A percentile compares a stretch with the other conserved stretches of the same genome.
Evolutionary conservation across 35 echinoderm and acorn worm species (phyloP).

Genomic region (Eucidaris tribuloides): DNA sequence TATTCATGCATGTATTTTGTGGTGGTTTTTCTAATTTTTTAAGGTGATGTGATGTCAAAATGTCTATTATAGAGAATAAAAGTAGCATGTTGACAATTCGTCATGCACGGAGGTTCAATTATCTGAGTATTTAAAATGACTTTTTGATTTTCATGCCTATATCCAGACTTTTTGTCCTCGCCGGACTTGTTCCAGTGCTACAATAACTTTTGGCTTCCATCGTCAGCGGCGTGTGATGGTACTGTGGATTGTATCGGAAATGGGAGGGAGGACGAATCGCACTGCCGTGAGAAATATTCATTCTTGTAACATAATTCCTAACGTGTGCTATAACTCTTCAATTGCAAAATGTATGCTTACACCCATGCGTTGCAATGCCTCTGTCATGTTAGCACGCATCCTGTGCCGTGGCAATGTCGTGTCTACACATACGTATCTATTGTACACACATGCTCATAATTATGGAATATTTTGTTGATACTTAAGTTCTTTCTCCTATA

Average conservation of each 20-base stretch:
- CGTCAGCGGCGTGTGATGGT: slow-evolving; percentile 45
- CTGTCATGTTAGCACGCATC: no score
- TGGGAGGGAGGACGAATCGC: slow-evolving; percentile 58
- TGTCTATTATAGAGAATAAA: not conserved
- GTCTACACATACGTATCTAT: no score
- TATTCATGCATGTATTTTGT: not conserved
- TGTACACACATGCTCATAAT: no score
- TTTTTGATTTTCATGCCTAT: not conserved
- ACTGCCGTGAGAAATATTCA: slow-evolving; percentile 44
- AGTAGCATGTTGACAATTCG: no score
- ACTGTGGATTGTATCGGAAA: slow-evolving; percentile 63
- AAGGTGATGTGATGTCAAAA: not conserved
- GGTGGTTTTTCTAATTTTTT: not conserved
- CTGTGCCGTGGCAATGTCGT: no score
- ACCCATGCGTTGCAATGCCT: no score
- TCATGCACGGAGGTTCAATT: not conserved
- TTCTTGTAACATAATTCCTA: no score
- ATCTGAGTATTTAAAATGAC: not conserved
- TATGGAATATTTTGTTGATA: no score
- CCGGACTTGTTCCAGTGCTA: slow-evolving; percentile 51
- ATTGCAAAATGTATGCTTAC: no score
- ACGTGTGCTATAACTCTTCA: no score
- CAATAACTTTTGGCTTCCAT: slow-evolving; percentile 39
- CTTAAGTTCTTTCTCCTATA: no score
- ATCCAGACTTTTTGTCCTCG: not conserved